Evolutionary conservation across 2,113 vertebrate species (phyloP), one percentile per base, ranked within the genome.

Genomic region (Calcarius ornatus): DNA sequence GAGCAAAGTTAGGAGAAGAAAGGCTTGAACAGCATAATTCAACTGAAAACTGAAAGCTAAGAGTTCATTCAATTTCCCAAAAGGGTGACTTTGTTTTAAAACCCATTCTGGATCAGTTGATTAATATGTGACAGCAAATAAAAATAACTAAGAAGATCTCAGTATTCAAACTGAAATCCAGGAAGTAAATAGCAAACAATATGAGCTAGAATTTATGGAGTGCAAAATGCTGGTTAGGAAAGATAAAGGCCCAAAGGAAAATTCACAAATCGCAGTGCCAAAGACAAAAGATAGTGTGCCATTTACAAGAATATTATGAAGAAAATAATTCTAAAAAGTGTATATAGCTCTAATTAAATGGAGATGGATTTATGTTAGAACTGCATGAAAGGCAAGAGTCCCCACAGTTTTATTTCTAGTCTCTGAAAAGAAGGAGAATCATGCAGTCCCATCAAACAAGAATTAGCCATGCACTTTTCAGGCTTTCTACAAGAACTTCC

Each of bases 41-140:
- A 95, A 75, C 56, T 56, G 64, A 88, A 92, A 95, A 93, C 80
- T 83, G 68, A 59, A 95, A 96, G 83, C n/a, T 82, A 50, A 53
- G 48, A 43, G 24, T 83, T 83, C 72, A 56, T 81, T 70, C 23
- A 0, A 31, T 94, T 93, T 94, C 82, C 83, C n/a, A 63, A 75
- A 94, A 75, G 68, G 56, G 64, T 1, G 3, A 42, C 40, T 88
- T 86, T 38, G 38, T 65, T 91, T 92, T 68, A 81, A 86, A 93
- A 63, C 19, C 25, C 47, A 51, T 83, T 92, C 86, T 91, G 43
- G 17, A 81, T 68, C 60, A 54, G 64, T 37, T 91, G 80, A 81
- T 77, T 38, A 88, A 66, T 90, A 88, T 53, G 35, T 42, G 69
- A 88, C 76, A 88, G 51, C 33, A 90, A 93, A 81, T 8, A 84